Evolutionary conservation across 2,888 invertebrate genomes (phyloP).

Genomic region (Zaprionus obscuricornis): DNA sequence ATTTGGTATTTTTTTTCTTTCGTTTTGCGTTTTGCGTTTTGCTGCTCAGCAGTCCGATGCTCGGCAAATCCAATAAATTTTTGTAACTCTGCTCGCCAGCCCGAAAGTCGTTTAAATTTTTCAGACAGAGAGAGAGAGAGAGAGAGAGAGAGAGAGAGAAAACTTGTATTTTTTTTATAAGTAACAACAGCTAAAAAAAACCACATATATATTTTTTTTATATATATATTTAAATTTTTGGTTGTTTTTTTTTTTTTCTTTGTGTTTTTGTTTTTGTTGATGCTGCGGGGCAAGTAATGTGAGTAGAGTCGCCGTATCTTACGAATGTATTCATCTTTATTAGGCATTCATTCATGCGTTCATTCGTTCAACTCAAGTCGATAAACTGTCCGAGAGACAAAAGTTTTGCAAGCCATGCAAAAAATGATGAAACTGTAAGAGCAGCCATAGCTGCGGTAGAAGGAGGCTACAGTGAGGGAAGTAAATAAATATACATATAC

Average conservation of each 20-base stretch:
- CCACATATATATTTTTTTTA: constrained; percentile 8
- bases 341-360: constrained; percentile 74
- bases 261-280: constrained; percentile 7
- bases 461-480: neutral
- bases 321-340: constrained; percentile 71
- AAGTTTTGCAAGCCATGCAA: constrained; percentile 70
- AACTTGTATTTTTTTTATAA: constrained; percentile 46
- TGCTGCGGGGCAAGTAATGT: constrained; percentile 24
- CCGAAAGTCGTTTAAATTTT: constrained; percentile 46
- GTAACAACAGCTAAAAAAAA: constrained; percentile 4
- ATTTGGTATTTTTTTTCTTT: constrained; percentile 42
- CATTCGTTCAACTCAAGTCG: constrained; percentile 38
- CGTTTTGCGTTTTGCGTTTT: neutral
- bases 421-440: constrained; percentile 55
- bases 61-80: constrained; percentile 57
- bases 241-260: no score
- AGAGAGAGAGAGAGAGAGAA: constrained; percentile 5
- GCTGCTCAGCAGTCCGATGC: constrained; percentile 10
- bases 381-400: constrained; percentile 55
- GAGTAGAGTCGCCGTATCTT: constrained; percentile 34
- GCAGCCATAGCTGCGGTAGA: no score
- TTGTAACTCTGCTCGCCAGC: constrained; percentile 24
- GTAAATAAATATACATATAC: neutral
- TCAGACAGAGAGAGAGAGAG: neutral
- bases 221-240: constrained; percentile 43